Percentiles rank a stretch among this genome's conserved stretches.
These are phyloP conservation scores for Gephyroberyx darwinii DNA, from an alignment of 2,797 vertebrate species.

Conservation along the genomic window DNA sequence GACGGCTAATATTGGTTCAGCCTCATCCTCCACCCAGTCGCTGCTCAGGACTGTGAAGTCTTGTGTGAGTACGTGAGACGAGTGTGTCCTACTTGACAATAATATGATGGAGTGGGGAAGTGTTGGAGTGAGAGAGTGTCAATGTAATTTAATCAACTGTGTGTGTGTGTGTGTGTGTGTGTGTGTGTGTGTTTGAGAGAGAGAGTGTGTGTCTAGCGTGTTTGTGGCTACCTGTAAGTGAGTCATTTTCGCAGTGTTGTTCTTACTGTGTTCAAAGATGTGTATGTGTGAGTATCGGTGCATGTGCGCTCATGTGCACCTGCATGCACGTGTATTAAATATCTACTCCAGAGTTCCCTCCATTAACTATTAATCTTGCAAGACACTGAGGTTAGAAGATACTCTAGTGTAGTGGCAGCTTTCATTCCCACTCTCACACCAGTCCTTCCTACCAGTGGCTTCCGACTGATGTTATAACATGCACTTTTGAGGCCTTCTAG, in stretches of 20 bases:
- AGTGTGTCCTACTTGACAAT: slow-evolving; percentile 61
- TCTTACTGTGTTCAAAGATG: not conserved
- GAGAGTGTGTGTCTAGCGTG: not conserved
- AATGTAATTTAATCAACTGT: slow-evolving; percentile 28
- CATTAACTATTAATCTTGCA: slow-evolving; percentile 58
- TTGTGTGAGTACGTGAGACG: slow-evolving; percentile 23
- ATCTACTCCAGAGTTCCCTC: slow-evolving; percentile 64
- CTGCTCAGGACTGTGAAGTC: slow-evolving; percentile 13
- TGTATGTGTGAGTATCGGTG: not conserved
- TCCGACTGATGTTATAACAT: slow-evolving; percentile 81
- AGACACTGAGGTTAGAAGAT: slow-evolving; percentile 45
- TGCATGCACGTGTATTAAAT: slow-evolving; percentile 62
- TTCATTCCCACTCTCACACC: slow-evolving; percentile 38
- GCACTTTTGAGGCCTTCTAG: slow-evolving; percentile 89
- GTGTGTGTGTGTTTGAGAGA: not conserved
- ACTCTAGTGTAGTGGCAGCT: slow-evolving; percentile 17
- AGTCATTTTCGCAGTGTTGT: not conserved
- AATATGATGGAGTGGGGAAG: slow-evolving; percentile 49
- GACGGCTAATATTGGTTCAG: not conserved
- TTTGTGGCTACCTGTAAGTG: not conserved
- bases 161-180: slow-evolving; percentile 5
- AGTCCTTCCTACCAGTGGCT: slow-evolving; percentile 79
- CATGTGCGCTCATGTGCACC: slow-evolving; percentile 41
- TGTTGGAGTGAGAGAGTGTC: slow-evolving; percentile 38
- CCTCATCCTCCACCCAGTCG: slow-evolving; percentile 24